Conservation (phyloP, 2,888 invertebrate genomes). For the Conistra vaccinii region DNA sequence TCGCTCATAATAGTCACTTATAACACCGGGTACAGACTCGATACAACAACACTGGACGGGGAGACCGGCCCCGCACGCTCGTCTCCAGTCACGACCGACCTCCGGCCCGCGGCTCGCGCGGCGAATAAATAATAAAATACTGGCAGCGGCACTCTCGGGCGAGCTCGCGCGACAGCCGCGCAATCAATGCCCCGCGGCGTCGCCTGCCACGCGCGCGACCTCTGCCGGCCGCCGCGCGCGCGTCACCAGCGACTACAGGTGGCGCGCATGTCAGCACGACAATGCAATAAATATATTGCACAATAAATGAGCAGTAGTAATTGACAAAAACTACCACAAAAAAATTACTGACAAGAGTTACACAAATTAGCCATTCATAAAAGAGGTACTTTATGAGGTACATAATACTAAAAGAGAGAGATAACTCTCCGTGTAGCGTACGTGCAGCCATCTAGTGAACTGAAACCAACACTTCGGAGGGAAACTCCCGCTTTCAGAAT, state of each 20-base stretch:
- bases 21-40: slow-evolving; percentile 78
- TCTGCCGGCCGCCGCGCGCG: slow-evolving; percentile 43
- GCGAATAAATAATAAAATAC: slow-evolving; percentile 84
- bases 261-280: slow-evolving; percentile 41
- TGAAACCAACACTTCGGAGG: neutral
- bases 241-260: slow-evolving; percentile 24
- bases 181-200: slow-evolving; percentile 71
- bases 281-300: neutral
- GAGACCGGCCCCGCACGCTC: slow-evolving; percentile 86
- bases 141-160: slow-evolving; percentile 68
- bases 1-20: slow-evolving; percentile 95
- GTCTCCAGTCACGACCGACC: slow-evolving; percentile 84
- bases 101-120: slow-evolving; percentile 90
- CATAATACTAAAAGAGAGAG: neutral
- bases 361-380: neutral
- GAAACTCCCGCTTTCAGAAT: slow-evolving; percentile 22
- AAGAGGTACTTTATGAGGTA: neutral
- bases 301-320: neutral
- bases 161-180: slow-evolving; percentile 60
- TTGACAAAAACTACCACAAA: neutral
- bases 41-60: slow-evolving; percentile 84
- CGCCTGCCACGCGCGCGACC: slow-evolving; percentile 51
- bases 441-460: slow-evolving; percentile 39
- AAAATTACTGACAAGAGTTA: neutral
- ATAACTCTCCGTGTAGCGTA: neutral